These are phyloP conservation scores for Papilio aristodemus DNA, from an alignment of 1,140 invertebrate genomes.

Conservation along the genomic window DNA sequence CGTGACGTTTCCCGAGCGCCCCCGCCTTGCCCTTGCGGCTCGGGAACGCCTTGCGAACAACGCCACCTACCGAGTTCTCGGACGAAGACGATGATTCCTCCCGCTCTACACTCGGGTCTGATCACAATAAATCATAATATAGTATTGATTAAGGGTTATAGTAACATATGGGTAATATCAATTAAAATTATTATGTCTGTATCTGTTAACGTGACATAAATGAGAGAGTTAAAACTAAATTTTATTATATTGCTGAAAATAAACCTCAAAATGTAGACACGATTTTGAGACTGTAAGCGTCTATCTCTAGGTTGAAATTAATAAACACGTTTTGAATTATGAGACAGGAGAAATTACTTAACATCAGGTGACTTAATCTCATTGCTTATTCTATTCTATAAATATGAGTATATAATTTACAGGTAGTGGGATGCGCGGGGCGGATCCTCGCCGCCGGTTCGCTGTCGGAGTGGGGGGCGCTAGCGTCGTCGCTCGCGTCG, in stretches of 20 bases:
- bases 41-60: conserved; percentile 84
- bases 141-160: not conserved
- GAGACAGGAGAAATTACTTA: conserved; percentile 32
- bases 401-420: conserved; percentile 38
- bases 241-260: no score
- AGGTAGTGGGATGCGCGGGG: conserved; percentile 80
- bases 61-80: conserved; percentile 84
- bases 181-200: not conserved
- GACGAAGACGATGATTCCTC: conserved; percentile 88
- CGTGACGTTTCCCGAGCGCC: conserved; percentile 83
- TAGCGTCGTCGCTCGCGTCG: conserved; percentile 86
- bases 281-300: no score
- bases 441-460: conserved; percentile 80
- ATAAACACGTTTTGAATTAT: not conserved
- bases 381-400: not conserved
- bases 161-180: no score
- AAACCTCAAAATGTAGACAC: no score
- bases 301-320: no score
- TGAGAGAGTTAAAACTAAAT: no score
- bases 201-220: no score
- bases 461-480: conserved; percentile 87
- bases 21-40: conserved; percentile 83
- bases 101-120: conserved; percentile 80
- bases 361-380: no score
- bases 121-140: conserved; percentile 19